Base-by-base conservation (phyloP, 2,113 vertebrate species). In the Trochalopteron elliotii region DNA sequence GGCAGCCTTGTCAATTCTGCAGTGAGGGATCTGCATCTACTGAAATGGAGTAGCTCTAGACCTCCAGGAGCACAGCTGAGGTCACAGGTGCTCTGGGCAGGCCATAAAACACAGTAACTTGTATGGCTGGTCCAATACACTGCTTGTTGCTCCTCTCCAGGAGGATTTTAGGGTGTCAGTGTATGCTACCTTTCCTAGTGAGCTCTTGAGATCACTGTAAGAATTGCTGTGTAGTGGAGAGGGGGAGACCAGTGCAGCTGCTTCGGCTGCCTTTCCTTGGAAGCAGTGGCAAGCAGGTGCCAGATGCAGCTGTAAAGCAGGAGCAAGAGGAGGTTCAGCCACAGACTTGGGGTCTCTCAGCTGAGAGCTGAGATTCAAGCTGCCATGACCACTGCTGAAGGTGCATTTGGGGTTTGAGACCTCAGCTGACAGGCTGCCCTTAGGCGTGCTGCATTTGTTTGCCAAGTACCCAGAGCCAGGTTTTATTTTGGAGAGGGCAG, bases 371-470 rank as follows among this genome's bases (percentile, higher is more conserved):
- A 45, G 45, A 50, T 17, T 69, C 33, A 21, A 15, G 15, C 9
- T 20, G 6, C 20, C 0, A 0, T 55, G 28, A 23, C 37, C 3
- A 17, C 76, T 52, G 27, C 33, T 59, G 52, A 65, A 69, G 56
- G 9, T 25, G 50, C 7, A 0, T 57, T 72, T 45, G 53, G 39
- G 15, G 37, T 65, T 60, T 80, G 9, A 60, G 31, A 11, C 55
- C 37, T 75, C 12, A 1, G 2, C 57, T 7, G 5, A 14, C 45
- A 33, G 76, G 49, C 79, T 83, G 63, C 31, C 17, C 49, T 93
- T 74, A 60, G 75, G 52, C 63, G 87, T n/a, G 39, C n/a, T 52
- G 80, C 72, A 30, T 92, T 92, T 90, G 33, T 83, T 88, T 89
- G 76, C 85, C 75, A 71, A 81, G 86, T 49, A 74, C 11, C 64